Conservation (phyloP, 2,113 vertebrate species). For the Lontra canadensis region DNA sequence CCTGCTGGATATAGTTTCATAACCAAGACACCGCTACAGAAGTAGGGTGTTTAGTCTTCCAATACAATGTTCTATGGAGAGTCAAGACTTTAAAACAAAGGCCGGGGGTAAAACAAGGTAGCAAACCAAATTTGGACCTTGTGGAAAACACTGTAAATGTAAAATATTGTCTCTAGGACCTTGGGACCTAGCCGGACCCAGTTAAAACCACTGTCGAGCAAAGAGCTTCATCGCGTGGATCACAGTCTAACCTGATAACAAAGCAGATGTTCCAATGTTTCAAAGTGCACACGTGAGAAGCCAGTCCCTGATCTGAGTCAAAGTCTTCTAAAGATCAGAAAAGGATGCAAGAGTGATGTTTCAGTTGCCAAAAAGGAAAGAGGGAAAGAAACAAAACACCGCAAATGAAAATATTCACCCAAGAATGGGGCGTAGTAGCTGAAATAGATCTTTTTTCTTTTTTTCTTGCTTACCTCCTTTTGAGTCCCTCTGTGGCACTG, state of each 20-base stretch:
- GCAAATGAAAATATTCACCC: neutral
- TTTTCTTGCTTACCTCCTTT: neutral
- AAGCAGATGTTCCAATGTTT: neutral
- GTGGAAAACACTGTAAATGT: neutral
- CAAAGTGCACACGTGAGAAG: neutral
- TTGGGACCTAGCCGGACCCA: neutral
- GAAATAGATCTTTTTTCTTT: neutral
- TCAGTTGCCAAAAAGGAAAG: neutral
- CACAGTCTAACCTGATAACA: neutral
- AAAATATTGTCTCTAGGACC: neutral
- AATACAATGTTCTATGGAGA: neutral
- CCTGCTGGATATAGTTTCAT: constrained; percentile 2
- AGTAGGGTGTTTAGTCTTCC: neutral
- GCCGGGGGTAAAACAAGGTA: constrained; percentile 3
- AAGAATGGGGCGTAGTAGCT: neutral
- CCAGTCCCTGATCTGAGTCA: neutral
- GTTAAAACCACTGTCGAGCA: neutral
- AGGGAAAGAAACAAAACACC: neutral
- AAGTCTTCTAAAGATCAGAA: neutral
- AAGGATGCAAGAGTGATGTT: neutral
- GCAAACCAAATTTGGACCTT: neutral
- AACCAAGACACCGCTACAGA: neutral
- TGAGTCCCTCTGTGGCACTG: neutral
- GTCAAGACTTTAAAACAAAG: constrained; percentile 53
- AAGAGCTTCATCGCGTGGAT: neutral